Conservation (phyloP, 30 jellyfish, hydroid and myxozoan species). For the Mastigias papua region DNA sequence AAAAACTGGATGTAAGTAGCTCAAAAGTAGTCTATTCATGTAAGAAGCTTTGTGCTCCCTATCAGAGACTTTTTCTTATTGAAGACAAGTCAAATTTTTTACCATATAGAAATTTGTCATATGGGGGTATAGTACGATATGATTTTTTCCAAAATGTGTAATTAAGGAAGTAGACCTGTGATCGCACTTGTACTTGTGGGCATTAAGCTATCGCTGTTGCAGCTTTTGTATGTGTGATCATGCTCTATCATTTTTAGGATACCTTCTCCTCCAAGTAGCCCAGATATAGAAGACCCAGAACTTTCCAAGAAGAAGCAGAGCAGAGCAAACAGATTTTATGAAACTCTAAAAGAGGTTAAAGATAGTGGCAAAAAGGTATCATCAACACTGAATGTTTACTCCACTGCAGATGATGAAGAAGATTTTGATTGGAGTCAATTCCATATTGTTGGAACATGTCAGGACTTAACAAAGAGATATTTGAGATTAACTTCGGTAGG, state of each 20-base stretch:
- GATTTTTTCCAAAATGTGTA: too few species aligned
- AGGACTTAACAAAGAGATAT: slow-evolving; percentile 83
- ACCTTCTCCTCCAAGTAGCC: slow-evolving; percentile 39
- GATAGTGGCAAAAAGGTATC: slow-evolving; percentile 34
- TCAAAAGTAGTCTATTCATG: neutral
- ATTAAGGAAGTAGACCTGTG: too few species aligned
- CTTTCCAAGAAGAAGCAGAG: slow-evolving; percentile 67
- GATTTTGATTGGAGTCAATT: slow-evolving; percentile 81
- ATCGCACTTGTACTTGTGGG: too few species aligned
- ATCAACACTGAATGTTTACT: slow-evolving; percentile 46
- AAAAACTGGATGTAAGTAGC: slow-evolving; percentile 42
- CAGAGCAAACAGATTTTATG: slow-evolving; percentile 84
- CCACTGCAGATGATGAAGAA: slow-evolving; percentile 68
- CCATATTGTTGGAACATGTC: slow-evolving; percentile 90
- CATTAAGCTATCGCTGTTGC: too few species aligned
- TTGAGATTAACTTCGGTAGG: slow-evolving; percentile 94
- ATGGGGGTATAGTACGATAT: too few species aligned
- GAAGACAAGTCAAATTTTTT: too few species aligned
- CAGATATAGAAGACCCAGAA: slow-evolving; percentile 66
- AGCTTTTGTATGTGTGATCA: neutral
- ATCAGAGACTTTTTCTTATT: too few species aligned
- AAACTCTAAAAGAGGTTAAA: slow-evolving; percentile 40
- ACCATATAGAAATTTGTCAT: too few species aligned
- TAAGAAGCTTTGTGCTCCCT: too few species aligned
- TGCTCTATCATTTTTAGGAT: slow-evolving; percentile 3